phyloP scores from a whole-genome alignment of 2,113 vertebrate genomes.

The Pica pica region DNA sequence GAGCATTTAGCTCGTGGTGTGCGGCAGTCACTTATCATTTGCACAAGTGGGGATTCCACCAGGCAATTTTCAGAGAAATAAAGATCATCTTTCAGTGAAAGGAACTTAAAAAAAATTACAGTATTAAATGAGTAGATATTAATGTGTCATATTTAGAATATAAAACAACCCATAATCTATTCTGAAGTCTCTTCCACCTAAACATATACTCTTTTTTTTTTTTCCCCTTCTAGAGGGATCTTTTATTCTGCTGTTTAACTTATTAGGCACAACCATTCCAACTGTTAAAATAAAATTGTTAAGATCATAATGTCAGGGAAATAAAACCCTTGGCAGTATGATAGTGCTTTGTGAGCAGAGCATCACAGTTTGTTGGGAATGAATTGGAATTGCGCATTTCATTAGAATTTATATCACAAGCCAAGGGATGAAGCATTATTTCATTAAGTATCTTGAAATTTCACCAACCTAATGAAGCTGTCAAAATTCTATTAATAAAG shows the following conservation, averaged over 20 bases:
- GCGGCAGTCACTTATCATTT: slow-evolving; percentile 49
- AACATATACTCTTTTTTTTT: neutral
- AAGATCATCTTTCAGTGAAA: slow-evolving; percentile 61
- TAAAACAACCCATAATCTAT: slow-evolving; percentile 49
- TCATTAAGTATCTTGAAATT: slow-evolving; percentile 53
- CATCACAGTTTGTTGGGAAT: neutral
- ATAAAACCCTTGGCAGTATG: slow-evolving; percentile 27
- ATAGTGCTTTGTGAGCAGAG: neutral
- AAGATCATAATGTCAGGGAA: slow-evolving; percentile 37
- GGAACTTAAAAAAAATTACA: slow-evolving; percentile 52
- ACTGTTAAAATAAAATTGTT: slow-evolving; percentile 37
- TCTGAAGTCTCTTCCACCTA: slow-evolving; percentile 36
- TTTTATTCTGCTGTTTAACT: slow-evolving; percentile 41
- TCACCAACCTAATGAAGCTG: slow-evolving; percentile 49
- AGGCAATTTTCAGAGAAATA: slow-evolving; percentile 63
- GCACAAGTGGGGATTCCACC: slow-evolving; percentile 42
- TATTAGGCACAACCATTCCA: slow-evolving; percentile 24
- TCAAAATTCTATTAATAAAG: slow-evolving; percentile 55
- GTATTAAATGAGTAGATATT: slow-evolving; percentile 58
- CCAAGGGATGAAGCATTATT: slow-evolving; percentile 29
- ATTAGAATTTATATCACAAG: slow-evolving; percentile 19
- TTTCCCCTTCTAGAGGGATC: neutral
- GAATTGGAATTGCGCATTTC: neutral
- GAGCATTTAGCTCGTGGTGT: slow-evolving; percentile 48
- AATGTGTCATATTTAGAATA: slow-evolving; percentile 53